Percentiles rank a stretch among this genome's conserved stretches.
Evolutionary conservation across 2,113 vertebrate genomes (phyloP).

Genomic region (Labeo catla): DNA sequence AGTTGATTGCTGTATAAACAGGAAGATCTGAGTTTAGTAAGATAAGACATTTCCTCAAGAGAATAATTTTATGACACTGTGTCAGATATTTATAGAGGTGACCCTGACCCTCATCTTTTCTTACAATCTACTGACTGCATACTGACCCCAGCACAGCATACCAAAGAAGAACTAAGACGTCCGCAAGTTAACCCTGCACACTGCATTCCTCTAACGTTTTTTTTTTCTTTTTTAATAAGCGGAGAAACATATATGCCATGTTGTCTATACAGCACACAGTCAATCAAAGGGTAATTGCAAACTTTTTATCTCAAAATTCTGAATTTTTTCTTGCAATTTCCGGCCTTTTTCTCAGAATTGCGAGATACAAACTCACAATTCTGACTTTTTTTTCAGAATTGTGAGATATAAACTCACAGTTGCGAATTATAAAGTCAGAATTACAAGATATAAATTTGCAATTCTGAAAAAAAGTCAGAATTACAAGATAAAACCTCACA

Average conservation of each 20-base stretch:
- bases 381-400: too few relatives aligned
- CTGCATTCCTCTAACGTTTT: not conserved
- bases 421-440: too few relatives aligned
- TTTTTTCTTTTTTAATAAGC: not conserved
- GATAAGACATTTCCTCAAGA: not conserved
- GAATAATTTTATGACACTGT: not conserved
- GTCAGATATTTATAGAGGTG: constrained; percentile 29
- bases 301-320: too few relatives aligned
- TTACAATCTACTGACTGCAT: not conserved
- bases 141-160: not conserved
- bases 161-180: not conserved
- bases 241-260: not conserved
- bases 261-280: not conserved
- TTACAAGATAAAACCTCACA: too few relatives aligned
- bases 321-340: too few relatives aligned
- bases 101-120: not conserved
- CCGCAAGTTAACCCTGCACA: not conserved
- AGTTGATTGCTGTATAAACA: not conserved
- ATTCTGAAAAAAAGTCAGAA: too few relatives aligned
- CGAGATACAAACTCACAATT: too few relatives aligned
- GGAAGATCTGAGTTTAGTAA: not conserved
- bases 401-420: too few relatives aligned
- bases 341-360: too few relatives aligned
- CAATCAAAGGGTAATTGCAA: too few relatives aligned
- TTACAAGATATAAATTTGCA: too few relatives aligned